A percentile compares a stretch with the other conserved stretches of the same genome.
phyloP scores from a whole-genome alignment of 2,797 vertebrate genomes.

The Crypturellus tataupa region DNA sequence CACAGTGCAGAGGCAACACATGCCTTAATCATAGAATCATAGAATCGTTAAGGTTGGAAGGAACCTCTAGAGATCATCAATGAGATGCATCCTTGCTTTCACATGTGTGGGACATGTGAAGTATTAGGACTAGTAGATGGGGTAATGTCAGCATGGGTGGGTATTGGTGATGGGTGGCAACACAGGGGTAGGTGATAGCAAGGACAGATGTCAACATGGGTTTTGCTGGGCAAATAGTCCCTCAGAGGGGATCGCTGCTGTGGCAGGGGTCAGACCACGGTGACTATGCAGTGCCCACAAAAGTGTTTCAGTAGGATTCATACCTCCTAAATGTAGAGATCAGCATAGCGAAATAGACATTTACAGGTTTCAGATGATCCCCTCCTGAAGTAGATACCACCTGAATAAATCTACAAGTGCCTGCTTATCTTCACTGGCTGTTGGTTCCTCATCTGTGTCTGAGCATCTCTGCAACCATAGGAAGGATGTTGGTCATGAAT shows the following conservation, averaged over 20 bases:
- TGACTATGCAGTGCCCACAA: background rate
- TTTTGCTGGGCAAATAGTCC: background rate
- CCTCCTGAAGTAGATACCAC: background rate
- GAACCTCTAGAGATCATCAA: too few species aligned
- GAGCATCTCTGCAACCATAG: background rate
- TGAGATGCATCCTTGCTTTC: fast-evolving
- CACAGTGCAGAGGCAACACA: fast-evolving
- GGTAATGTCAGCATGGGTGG: background rate
- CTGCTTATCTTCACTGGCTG: background rate
- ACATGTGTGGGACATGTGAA: fast-evolving
- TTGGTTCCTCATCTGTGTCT: background rate
- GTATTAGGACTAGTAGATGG: background rate
- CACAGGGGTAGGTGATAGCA: background rate
- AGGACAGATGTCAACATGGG: background rate
- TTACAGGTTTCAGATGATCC: background rate
- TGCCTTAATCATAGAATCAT: background rate
- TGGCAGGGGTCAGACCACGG: background rate
- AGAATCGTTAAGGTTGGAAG: too few species aligned
- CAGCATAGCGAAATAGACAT: background rate
- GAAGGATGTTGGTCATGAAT: fast-evolving
- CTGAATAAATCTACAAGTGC: background rate
- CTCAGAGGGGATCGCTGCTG: background rate
- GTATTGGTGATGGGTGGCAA: background rate
- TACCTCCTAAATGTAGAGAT: fast-evolving
- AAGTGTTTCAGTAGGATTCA: fast-evolving